phyloP scores from a whole-genome alignment of 2,113 vertebrate genomes.

The Elephas maximus region DNA sequence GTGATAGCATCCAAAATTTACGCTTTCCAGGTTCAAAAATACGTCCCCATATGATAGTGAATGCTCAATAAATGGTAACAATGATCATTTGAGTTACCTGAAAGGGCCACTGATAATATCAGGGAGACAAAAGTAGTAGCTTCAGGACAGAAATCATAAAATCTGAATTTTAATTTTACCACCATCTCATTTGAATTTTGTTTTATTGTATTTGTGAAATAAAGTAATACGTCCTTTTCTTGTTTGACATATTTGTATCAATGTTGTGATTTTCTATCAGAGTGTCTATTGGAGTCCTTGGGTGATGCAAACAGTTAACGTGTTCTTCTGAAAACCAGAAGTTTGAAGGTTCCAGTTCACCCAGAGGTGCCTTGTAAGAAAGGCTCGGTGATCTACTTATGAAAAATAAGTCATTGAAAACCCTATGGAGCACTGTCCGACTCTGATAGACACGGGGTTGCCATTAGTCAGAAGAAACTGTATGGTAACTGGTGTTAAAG shows the following conservation, averaged over 20 bases:
- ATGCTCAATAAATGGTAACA: not conserved
- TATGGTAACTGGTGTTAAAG: not conserved
- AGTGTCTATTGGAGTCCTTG: too few species aligned
- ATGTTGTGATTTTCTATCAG: not conserved
- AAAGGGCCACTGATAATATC: not conserved
- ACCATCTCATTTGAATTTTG: not conserved
- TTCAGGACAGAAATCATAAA: not conserved
- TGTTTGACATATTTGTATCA: not conserved
- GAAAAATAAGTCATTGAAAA: too few species aligned
- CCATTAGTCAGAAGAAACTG: too few species aligned
- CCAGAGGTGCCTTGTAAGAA: too few species aligned
- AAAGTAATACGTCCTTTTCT: not conserved
- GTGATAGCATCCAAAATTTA: not conserved
- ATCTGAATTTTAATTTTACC: not conserved
- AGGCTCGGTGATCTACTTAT: too few species aligned
- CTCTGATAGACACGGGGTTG: too few species aligned
- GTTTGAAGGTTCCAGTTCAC: too few species aligned
- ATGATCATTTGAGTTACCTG: not conserved
- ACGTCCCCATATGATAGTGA: not conserved
- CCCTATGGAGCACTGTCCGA: too few species aligned
- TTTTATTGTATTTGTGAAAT: constrained; percentile 30
- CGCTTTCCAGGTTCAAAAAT: not conserved
- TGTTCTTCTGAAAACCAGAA: too few species aligned
- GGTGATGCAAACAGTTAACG: too few species aligned
- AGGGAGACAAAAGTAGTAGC: not conserved